These are phyloP conservation scores for Napeogenes inachia DNA, from an alignment of 2,888 invertebrate genomes.

Conservation along the genomic window DNA sequence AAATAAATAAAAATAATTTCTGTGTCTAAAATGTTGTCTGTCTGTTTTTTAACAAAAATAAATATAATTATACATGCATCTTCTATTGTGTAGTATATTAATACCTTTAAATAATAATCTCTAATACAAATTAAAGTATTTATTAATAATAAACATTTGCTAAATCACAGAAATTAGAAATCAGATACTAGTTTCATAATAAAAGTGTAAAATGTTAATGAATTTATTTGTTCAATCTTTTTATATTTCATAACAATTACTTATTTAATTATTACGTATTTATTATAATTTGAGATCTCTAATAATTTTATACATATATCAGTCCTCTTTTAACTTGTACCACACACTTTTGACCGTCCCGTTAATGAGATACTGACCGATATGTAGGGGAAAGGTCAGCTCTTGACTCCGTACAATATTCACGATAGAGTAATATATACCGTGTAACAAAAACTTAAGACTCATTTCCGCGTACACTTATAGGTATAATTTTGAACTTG, in stretches of 20 bases:
- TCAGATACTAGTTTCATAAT: no score
- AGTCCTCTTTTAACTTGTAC: slow-evolving; percentile 18
- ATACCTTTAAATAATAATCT: no score
- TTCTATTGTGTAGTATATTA: no score
- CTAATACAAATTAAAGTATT: no score
- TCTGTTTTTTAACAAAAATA: background rate
- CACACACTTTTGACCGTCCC: slow-evolving; percentile 44
- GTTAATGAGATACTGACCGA: slow-evolving; percentile 72
- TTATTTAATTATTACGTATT: no score
- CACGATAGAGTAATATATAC: slow-evolving; percentile 8
- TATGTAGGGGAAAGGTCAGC: slow-evolving; percentile 63
- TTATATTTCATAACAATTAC: no score
- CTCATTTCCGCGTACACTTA: slow-evolving; percentile 2
- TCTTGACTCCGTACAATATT: slow-evolving; percentile 37
- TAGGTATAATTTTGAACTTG: background rate
- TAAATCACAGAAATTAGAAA: no score
- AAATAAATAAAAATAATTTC: background rate
- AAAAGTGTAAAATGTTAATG: no score
- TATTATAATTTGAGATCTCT: no score
- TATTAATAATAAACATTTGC: no score
- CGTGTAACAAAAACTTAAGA: slow-evolving; percentile 3
- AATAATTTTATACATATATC: background rate
- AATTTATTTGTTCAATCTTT: no score
- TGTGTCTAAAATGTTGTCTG: background rate
- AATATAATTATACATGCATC: no score